Evolutionary conservation across 2,888 invertebrate genomes (phyloP), one percentile per base, ranked within the genome.

Genomic region (Erebia aethiops): DNA sequence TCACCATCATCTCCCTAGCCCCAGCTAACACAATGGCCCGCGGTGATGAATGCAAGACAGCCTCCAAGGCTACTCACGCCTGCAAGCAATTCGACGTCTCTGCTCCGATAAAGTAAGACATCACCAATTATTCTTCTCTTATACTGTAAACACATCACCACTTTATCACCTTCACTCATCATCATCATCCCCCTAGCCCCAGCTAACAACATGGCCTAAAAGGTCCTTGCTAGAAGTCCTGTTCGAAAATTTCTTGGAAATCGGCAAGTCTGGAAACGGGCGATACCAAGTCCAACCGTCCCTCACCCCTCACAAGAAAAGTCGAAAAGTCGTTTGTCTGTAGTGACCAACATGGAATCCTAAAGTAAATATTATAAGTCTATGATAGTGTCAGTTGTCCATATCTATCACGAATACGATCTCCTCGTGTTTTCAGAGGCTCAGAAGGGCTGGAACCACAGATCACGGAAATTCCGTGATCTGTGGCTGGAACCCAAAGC

Each of bases 11-110:
- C 82, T 80, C 79, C 80, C 76, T 80, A 79, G 81, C 82, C 79
- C 83, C 82, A 71, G 64, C 57, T 58, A 67, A 70, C 72, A 70
- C 70, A 81, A 94, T 94, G 94, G 94, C 94, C 79, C 91, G 93
- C 79, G 94, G 94, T 80, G 92, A 93, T 83, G 92, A 92, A 82
- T 88, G 87, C 84, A 93, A 92, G 80, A 92, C 90, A 78, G 84
- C 92, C 75, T 82, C 77, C 74, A 91, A 89, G 79, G 91, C 92
- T 74, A 91, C 87, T 82, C 77, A 86, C 77, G 91, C 90, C 41
- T 89, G 89, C 86, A 92, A 92, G 79, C 84, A 88, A 69, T 86
- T 87, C 67, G 92, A 91, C 69, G 85, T 91, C 35, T 77, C 90
- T 78, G 86, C 87, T 80, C 88, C 91, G 11, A 77, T 87, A 69